Evolutionary conservation across 2,113 vertebrate species (phyloP), one percentile per base, ranked within the genome.

Genomic region (Oenanthe oenanthe): DNA sequence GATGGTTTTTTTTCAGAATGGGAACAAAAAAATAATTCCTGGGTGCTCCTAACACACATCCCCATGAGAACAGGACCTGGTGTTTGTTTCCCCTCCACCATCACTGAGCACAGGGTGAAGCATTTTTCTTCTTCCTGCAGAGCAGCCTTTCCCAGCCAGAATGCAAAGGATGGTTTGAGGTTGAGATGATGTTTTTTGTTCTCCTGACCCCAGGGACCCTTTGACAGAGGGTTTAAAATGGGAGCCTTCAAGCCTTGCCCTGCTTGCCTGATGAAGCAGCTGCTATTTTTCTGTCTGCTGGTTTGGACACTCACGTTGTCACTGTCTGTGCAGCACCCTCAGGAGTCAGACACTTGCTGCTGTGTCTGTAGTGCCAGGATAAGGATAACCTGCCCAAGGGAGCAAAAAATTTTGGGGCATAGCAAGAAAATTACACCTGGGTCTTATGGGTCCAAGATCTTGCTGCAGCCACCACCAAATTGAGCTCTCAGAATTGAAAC

Each of bases 151-250:
- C 68, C 58, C 53, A 47, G 51, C 8, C 65, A 29, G 43, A 51
- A 56, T 15, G 79, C 36, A 28, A 80, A 91, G 60, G 51, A 91
- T 50, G 20, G 20, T 58, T 38, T 54, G 78, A 86, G 68, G 43
- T 80, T 62, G 84, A 66, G 63, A 17, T 80, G 42, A 77, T 40
- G 63, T 70, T 80, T 72, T 70, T 79, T 76, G 85, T 83, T 85
- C 71, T 88, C 29, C 32, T 66, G 54, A 34, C 68, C 43, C 43
- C 60, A 8, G 45, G 63, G 82, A 72, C 58, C 70, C 19, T 88
- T 73, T 82, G 79, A 85, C 62, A 45, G 71, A 79, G 17, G 28
- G 25, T 75, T 91, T 65, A 34, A 92, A 88, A 71, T 21, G 38
- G 48, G 45, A 91, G 42, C 50, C 65, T 76, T 89, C 17, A 25